Evolutionary conservation across 2,888 invertebrate genomes (phyloP).

Genomic region (Trichopria drosophilae): DNA sequence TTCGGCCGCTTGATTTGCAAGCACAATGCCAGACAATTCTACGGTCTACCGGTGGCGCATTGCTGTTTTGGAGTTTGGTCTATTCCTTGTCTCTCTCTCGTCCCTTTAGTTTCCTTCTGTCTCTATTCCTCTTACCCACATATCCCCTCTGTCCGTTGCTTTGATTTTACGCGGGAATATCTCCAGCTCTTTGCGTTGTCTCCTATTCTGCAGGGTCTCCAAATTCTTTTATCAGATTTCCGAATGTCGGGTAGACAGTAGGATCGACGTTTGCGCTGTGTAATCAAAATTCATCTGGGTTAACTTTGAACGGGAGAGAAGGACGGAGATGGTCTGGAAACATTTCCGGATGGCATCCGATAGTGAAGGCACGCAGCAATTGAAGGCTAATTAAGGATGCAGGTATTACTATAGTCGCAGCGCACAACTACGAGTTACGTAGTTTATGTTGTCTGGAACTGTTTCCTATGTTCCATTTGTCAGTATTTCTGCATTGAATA

Average conservation of each 20-base stretch:
- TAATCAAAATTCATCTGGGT: too few relatives aligned
- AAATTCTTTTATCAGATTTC: not conserved
- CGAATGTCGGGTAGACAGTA: too few relatives aligned
- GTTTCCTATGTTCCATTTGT: too few relatives aligned
- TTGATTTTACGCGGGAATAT: too few relatives aligned
- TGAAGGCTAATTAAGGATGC: too few relatives aligned
- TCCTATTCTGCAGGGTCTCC: not conserved
- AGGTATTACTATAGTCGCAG: too few relatives aligned
- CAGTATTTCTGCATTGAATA: too few relatives aligned
- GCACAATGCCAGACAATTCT: conserved; percentile 56
- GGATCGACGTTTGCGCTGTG: not conserved
- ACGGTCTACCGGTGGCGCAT: conserved; percentile 45
- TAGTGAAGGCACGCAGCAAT: too few relatives aligned
- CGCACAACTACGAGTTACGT: too few relatives aligned
- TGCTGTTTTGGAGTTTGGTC: conserved; percentile 41
- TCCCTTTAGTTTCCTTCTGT: not conserved
- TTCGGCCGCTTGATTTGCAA: conserved; percentile 56
- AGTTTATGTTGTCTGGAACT: too few relatives aligned
- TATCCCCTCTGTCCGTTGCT: conserved; percentile 13
- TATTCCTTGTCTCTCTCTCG: conserved; percentile 6
- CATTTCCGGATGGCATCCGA: too few relatives aligned
- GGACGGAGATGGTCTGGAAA: not conserved
- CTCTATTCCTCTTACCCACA: conserved; percentile 1
- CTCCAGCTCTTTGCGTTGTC: not conserved
- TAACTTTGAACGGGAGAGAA: not conserved